phyloP scores from a whole-genome alignment of 2,797 vertebrate species.

The Myotis myotis region DNA sequence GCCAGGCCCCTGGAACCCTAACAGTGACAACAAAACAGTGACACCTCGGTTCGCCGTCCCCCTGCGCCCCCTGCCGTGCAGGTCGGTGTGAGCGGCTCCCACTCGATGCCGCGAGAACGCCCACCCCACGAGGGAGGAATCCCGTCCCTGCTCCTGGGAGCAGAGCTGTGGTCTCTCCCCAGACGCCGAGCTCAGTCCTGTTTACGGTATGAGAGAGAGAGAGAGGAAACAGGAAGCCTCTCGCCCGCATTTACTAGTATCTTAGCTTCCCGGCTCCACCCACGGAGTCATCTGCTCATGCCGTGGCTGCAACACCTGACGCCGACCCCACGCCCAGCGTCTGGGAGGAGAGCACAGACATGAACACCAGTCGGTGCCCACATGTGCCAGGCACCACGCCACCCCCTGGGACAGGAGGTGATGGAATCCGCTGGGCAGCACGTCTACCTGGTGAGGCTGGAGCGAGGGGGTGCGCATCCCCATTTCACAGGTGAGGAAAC shows the following conservation, averaged over 20 bases:
- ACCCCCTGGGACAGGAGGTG: not conserved
- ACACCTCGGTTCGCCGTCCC: no score
- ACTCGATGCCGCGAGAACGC: accelerated
- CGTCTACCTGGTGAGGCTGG: not conserved
- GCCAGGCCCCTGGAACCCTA: not conserved
- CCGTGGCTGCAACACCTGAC: not conserved
- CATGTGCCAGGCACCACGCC: not conserved
- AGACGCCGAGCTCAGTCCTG: not conserved
- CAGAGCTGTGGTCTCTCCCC: not conserved
- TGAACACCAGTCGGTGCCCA: not conserved
- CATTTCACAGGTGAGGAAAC: not conserved
- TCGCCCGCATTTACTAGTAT: not conserved
- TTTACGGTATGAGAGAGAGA: not conserved
- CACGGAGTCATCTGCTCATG: not conserved
- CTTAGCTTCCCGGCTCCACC: not conserved
- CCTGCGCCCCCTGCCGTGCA: not conserved
- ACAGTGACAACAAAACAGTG: no score
- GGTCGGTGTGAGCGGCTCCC: not conserved
- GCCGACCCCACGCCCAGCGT: not conserved
- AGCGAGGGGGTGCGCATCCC: not conserved
- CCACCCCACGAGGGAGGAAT: not conserved
- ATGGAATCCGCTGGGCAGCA: not conserved
- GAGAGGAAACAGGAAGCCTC: not conserved
- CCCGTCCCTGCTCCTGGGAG: not conserved
- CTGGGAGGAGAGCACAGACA: not conserved